These are phyloP conservation scores for Drosophila borborema DNA, from an alignment of 2,888 invertebrate species.

Conservation along the genomic window DNA sequence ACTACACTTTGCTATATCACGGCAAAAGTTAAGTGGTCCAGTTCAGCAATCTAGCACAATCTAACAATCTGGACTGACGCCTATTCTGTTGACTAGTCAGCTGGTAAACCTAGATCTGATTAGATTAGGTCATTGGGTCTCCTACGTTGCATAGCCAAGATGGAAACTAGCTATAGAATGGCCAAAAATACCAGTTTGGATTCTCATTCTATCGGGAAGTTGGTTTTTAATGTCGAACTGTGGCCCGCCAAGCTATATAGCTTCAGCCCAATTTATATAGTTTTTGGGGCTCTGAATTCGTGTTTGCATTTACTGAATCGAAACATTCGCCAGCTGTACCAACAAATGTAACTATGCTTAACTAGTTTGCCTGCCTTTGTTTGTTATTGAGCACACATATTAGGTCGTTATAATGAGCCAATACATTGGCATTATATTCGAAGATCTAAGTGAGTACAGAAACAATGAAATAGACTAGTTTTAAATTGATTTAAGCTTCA, in stretches of 20 bases:
- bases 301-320: not conserved
- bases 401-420: not conserved
- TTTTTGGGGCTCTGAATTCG: not conserved
- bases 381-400: not conserved
- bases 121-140: too few relatives aligned
- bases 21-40: too few relatives aligned
- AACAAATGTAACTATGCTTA: slow-evolving; percentile 8
- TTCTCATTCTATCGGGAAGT: slow-evolving; percentile 13
- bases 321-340: slow-evolving; percentile 1
- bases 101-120: too few relatives aligned
- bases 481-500: too few relatives aligned
- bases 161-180: too few relatives aligned
- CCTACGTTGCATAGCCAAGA: too few relatives aligned
- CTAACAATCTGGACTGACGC: too few relatives aligned
- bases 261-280: slow-evolving; percentile 8
- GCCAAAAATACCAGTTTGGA: not conserved
- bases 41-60: too few relatives aligned
- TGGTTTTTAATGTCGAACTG: not conserved
- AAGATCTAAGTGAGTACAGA: not conserved
- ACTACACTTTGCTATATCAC: too few relatives aligned
- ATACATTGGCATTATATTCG: not conserved
- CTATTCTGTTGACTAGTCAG: too few relatives aligned
- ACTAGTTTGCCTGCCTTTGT: not conserved
- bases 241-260: not conserved
- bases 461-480: not conserved